Evolutionary conservation across 23 tunicate species (phyloP).

Genomic region (Trididemnum miniatum): DNA sequence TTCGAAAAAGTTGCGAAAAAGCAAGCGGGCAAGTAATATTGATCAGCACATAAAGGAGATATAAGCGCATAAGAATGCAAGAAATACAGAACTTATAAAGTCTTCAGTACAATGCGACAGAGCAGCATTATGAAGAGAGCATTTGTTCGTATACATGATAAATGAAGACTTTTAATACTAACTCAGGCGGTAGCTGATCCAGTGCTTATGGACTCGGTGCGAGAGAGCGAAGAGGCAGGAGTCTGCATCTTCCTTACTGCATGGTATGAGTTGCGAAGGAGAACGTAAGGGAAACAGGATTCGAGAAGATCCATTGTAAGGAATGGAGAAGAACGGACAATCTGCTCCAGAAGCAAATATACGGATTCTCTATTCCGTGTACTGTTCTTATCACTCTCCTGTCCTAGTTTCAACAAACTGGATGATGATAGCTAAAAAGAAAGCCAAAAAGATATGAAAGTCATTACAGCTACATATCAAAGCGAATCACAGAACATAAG

Average conservation of each 20-base stretch:
- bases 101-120: too few relatives aligned
- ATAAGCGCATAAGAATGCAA: too few relatives aligned
- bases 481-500: too few relatives aligned
- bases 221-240: constrained; percentile 6
- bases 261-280: constrained; percentile 95
- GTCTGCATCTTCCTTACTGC: constrained; percentile 82
- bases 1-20: too few relatives aligned
- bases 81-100: too few relatives aligned
- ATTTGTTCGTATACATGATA: too few relatives aligned
- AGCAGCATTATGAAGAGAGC: too few relatives aligned
- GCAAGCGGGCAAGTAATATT: too few relatives aligned
- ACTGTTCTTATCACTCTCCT: constrained; percentile 88
- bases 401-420: constrained; percentile 93
- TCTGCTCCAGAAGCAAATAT: constrained; percentile 90
- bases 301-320: constrained; percentile 99
- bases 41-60: too few relatives aligned
- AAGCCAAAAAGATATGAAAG: too few relatives aligned
- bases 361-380: constrained; percentile 90
- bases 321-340: constrained; percentile 82
- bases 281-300: constrained; percentile 99
- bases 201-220: constrained; percentile 8
- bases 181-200: constrained; percentile 18
- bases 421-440: constrained; percentile 90
- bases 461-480: too few relatives aligned
- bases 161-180: too few relatives aligned